Conservation (phyloP, 2,797 vertebrate species). For the Choloepus didactylus region DNA sequence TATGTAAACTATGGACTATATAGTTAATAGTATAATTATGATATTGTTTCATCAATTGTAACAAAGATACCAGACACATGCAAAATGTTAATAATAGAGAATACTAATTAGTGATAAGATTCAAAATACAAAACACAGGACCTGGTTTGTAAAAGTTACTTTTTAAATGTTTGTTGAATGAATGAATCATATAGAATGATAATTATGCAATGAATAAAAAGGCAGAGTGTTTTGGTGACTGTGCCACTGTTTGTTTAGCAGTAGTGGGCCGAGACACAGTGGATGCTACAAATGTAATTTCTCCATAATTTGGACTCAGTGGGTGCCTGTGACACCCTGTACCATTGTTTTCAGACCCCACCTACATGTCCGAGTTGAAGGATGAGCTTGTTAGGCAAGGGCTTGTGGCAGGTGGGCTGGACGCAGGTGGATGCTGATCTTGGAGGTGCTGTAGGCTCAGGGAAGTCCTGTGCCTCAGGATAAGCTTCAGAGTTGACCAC, state of each 20-base stretch:
- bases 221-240: not conserved
- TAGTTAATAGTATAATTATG: too few species aligned
- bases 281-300: rapidly evolving
- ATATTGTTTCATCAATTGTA: too few species aligned
- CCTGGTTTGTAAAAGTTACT: not conserved
- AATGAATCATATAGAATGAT: not conserved
- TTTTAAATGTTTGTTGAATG: not conserved
- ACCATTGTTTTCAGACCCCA: not conserved
- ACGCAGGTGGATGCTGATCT: rapidly evolving
- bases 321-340: not conserved
- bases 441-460: not conserved
- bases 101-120: not conserved
- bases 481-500: not conserved
- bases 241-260: not conserved
- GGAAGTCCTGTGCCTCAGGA: not conserved
- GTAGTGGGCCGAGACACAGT: not conserved
- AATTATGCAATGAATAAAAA: not conserved
- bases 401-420: not conserved
- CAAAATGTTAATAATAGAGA: too few species aligned
- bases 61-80: too few species aligned
- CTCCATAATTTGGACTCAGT: rapidly evolving
- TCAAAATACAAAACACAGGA: not conserved
- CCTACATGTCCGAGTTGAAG: not conserved
- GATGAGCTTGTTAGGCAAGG: not conserved
- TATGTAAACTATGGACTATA: too few species aligned